Evolutionary conservation across 92 coral and sea anemone genomes (phyloP).

Genomic region (Zoanthus sociatus): DNA sequence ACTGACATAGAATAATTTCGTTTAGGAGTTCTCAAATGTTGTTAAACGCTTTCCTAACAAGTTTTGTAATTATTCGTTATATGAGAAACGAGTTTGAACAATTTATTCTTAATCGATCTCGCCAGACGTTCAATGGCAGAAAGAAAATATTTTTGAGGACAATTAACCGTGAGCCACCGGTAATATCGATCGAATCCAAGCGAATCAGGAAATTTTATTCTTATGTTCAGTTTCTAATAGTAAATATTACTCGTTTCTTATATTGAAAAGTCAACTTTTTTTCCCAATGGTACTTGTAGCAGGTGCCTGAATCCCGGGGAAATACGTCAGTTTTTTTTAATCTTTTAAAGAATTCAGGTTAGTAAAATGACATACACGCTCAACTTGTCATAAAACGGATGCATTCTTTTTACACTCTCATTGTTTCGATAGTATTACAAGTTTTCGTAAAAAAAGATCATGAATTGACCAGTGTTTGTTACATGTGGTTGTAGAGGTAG

Average conservation of each 20-base stretch:
- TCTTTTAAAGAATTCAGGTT: neutral
- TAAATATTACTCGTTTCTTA: neutral
- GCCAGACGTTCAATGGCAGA: conserved; percentile 16
- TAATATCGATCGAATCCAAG: conserved; percentile 12
- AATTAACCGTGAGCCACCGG: conserved; percentile 27
- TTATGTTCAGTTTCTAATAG: neutral
- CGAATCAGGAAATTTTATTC: neutral
- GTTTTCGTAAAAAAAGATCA: neutral
- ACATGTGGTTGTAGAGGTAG: no score
- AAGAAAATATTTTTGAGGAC: conserved; percentile 12
- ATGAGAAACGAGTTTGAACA: neutral
- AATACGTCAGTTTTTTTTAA: neutral
- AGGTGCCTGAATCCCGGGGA: conserved; percentile 46
- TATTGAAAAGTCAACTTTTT: neutral
- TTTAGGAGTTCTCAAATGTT: neutral
- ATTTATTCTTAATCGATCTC: conserved; percentile 8
- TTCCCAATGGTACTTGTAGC: conserved; percentile 10
- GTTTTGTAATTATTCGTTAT: neutral
- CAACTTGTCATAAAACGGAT: conserved; percentile 3
- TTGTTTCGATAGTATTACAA: neutral
- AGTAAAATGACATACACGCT: conserved; percentile 2
- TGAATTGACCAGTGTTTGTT: neutral
- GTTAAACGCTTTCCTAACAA: neutral
- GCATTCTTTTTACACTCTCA: neutral
- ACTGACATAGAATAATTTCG: neutral